Conservation (phyloP, 1,140 invertebrate genomes). For the Cherax destructor region DNA sequence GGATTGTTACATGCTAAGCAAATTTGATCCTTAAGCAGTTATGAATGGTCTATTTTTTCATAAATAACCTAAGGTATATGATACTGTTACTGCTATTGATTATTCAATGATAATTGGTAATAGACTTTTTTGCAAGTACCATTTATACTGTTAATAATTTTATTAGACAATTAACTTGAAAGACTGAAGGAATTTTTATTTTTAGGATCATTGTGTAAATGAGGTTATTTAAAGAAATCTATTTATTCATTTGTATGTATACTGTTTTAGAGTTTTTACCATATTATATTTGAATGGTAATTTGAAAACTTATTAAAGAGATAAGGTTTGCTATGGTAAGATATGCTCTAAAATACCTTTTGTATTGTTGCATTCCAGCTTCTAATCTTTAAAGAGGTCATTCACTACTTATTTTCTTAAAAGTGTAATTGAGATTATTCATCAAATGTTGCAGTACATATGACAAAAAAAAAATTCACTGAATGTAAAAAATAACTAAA, state of each 20-base stretch:
- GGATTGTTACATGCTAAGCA: constrained; percentile 49
- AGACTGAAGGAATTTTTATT: background rate
- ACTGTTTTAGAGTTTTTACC: background rate
- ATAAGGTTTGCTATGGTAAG: too few species aligned
- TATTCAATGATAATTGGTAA: background rate
- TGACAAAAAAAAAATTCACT: too few species aligned
- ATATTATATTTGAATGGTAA: too few species aligned
- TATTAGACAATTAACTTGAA: background rate
- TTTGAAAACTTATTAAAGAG: too few species aligned
- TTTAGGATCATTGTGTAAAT: background rate
- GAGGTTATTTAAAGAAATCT: background rate
- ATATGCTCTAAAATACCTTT: too few species aligned
- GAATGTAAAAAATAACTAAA: too few species aligned
- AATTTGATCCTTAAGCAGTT: constrained; percentile 58
- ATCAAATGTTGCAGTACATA: too few species aligned
- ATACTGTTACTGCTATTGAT: constrained; percentile 2
- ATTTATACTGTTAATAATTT: background rate
- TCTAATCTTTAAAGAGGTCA: too few species aligned
- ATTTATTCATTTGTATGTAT: background rate
- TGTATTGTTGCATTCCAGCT: too few species aligned
- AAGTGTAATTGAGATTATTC: too few species aligned
- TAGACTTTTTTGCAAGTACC: background rate
- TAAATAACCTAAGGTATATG: constrained; percentile 13
- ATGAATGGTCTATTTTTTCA: constrained; percentile 27
- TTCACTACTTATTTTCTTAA: too few species aligned